Percentiles rank a stretch among this genome's conserved stretches.
Evolutionary conservation across 2,797 vertebrate species (phyloP).

Genomic region (Chelmon rostratus): DNA sequence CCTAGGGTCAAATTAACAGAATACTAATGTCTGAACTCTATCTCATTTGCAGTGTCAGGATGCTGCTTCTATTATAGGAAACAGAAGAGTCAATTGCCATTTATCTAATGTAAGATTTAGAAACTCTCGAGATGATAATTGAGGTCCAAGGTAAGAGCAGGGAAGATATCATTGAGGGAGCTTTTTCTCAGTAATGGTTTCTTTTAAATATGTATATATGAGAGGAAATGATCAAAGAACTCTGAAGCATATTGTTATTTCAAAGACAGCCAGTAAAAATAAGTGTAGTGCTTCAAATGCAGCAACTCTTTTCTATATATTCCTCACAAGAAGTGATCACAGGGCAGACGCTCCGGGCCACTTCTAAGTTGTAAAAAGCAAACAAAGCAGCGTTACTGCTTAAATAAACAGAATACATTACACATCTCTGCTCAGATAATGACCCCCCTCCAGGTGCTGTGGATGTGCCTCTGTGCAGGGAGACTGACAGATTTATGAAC

Average conservation of each 20-base stretch:
- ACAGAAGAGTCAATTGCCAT: conserved; percentile 81
- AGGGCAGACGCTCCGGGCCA: conserved; percentile 9
- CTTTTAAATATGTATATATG: conserved; percentile 35
- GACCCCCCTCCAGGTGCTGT: conserved; percentile 38
- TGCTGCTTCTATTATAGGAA: conserved; percentile 83
- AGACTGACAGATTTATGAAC: conserved; percentile 70
- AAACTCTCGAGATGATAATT: conserved; percentile 84
- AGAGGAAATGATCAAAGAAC: conserved; percentile 43
- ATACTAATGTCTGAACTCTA: conserved; percentile 85
- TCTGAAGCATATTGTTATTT: conserved; percentile 42
- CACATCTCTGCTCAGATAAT: conserved; percentile 17
- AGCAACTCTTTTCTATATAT: conserved; percentile 18
- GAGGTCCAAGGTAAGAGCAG: conserved; percentile 80
- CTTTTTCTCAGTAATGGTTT: conserved; percentile 55
- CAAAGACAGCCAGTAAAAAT: conserved; percentile 27
- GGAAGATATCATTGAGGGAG: conserved; percentile 54
- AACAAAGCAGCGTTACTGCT: conserved; percentile 3
- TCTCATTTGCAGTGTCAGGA: conserved; percentile 85
- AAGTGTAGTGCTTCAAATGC: conserved; percentile 3
- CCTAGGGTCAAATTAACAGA: conserved; percentile 96
- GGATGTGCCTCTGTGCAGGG: conserved; percentile 23
- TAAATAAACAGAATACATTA: conserved; percentile 24
- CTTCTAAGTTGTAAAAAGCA: conserved; percentile 32
- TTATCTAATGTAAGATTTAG: conserved; percentile 79
- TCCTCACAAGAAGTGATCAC: conserved; percentile 17